Evolutionary conservation across 2,797 vertebrate genomes (phyloP).

Genomic region (Sparidentex hasta): DNA sequence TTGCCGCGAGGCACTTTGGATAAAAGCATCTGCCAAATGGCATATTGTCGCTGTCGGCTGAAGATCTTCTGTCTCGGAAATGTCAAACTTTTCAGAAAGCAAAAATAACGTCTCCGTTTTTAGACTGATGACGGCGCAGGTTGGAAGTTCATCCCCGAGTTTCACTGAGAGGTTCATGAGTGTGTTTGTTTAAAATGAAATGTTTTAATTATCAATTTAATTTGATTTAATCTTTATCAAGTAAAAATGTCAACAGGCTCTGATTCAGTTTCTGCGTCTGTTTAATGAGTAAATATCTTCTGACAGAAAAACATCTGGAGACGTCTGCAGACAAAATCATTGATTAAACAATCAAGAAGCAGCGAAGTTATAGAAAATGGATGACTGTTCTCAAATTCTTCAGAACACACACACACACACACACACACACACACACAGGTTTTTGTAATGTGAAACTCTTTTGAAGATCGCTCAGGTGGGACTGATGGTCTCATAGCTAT

Average conservation of each 20-base stretch:
- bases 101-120: conserved; percentile 11
- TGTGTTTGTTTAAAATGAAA: background rate
- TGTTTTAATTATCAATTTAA: background rate
- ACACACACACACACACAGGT: conserved; percentile 1
- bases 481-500: conserved; percentile 48
- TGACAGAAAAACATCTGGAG: too few species aligned
- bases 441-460: conserved; percentile 37
- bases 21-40: conserved; percentile 40
- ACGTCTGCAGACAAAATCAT: background rate
- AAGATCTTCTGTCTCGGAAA: conserved; percentile 26
- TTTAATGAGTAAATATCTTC: background rate
- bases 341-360: background rate
- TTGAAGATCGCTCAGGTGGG: conserved; percentile 34
- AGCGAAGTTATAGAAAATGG: too few species aligned
- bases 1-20: conserved; percentile 36
- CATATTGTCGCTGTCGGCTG: conserved; percentile 7
- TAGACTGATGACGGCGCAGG: conserved; percentile 16
- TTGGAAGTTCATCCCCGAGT: background rate
- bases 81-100: conserved; percentile 33
- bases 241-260: background rate
- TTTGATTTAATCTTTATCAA: background rate
- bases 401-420: conserved; percentile 13
- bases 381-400: background rate
- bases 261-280: background rate
- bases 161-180: background rate